Conservation (phyloP, 2,797 vertebrate genomes). For the Sebastes kiyomatsui region DNA sequence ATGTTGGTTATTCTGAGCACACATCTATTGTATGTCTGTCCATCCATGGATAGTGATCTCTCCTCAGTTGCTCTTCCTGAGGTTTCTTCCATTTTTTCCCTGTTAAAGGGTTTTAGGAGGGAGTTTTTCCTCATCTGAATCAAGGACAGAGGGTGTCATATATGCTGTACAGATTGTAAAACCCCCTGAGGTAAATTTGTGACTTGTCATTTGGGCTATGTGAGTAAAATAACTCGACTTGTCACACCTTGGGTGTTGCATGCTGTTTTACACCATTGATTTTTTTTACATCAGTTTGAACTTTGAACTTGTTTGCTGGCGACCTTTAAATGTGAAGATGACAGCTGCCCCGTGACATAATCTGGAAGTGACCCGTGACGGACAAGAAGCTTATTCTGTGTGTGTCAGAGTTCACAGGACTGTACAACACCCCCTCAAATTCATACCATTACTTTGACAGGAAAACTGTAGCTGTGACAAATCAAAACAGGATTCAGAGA, state of each 20-base stretch:
- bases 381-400: background rate
- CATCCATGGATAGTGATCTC: too few species aligned
- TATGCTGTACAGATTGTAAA: background rate
- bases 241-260: background rate
- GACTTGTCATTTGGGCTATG: background rate
- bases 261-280: background rate
- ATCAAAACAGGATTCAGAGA: background rate
- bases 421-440: background rate
- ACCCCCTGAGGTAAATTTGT: background rate
- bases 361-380: background rate
- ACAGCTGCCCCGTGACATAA: background rate
- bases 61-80: too few species aligned
- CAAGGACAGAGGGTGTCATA: background rate
- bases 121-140: too few species aligned
- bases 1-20: too few species aligned
- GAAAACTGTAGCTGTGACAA: background rate
- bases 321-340: constrained; percentile 16
- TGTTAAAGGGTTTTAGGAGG: too few species aligned
- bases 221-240: background rate
- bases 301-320: background rate
- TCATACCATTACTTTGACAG: background rate
- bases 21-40: too few species aligned
- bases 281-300: background rate
- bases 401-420: background rate
- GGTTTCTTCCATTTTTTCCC: too few species aligned